These are phyloP conservation scores for Microchrysa polita DNA, from an alignment of 2,888 invertebrate genomes.

Conservation along the genomic window DNA sequence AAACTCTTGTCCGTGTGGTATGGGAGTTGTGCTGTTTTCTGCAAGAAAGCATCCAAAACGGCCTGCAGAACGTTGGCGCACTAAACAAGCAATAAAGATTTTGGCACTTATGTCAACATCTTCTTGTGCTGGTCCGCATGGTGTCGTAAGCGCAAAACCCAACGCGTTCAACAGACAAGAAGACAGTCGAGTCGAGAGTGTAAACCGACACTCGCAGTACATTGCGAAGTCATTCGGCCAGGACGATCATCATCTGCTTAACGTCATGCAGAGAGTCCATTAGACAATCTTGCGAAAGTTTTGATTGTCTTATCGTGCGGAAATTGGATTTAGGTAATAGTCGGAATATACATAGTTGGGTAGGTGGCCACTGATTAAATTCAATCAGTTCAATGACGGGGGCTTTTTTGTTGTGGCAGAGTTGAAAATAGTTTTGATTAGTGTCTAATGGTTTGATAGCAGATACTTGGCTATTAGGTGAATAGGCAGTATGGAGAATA, in stretches of 20 bases:
- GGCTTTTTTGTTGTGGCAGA: neutral
- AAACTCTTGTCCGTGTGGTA: no score
- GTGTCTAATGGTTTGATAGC: no score
- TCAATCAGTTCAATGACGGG: neutral
- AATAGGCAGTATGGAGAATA: no score
- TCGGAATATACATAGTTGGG: neutral
- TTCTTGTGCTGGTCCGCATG: neutral
- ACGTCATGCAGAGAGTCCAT: conserved; percentile 10
- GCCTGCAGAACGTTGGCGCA: neutral
- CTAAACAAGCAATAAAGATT: conserved; percentile 16
- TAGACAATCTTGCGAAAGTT: conserved; percentile 6
- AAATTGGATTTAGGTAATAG: neutral
- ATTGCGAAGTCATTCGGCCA: neutral
- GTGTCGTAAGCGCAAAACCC: neutral
- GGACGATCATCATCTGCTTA: conserved; percentile 12
- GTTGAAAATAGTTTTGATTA: no score
- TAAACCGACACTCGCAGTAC: no score
- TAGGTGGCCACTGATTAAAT: neutral
- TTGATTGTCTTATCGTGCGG: conserved; percentile 1
- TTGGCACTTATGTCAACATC: conserved; percentile 28
- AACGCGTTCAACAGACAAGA: neutral
- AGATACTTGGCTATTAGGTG: no score
- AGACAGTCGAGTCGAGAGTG: no score
- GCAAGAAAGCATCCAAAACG: no score
- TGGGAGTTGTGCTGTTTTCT: no score